Evolutionary conservation across 2,113 vertebrate species (phyloP), one percentile per base, ranked within the genome.

Genomic region (Otocyon megalotis): DNA sequence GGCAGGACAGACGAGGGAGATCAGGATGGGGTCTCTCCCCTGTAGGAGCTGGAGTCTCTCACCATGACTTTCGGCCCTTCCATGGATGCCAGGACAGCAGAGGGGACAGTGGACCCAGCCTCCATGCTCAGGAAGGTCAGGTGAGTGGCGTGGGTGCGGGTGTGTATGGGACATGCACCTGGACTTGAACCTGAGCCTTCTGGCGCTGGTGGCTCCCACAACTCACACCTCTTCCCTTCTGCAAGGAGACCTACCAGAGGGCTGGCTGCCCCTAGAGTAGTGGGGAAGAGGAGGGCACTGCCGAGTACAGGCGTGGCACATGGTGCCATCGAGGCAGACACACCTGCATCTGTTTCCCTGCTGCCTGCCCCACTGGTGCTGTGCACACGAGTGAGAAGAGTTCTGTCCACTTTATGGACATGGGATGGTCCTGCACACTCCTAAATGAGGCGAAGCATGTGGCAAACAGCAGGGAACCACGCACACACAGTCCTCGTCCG

Each of bases 301-400:
- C 30, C 32, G 56, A 28, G 20, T 30, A 0, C 26, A 0, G 0
- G 65, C 15, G 0, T 11, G 50, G 17, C 14, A 1, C 62, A 17
- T 20, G 0, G 53, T 2, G 54, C 37, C 32, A 62, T 1, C 0
- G 3, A 30, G 1, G 8, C n/a, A 5, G 20, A 37, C 69, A 54
- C 2, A 2, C 16, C 32, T 1, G 0, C 15, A 53, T 71, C 35
- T 8, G 35, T 16, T 58, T 58, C 14, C 30, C 30, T 14, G 7
- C 24, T 0, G 0, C 8, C 2, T 26, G 30, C 11, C 22, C 50
- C 3, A 8, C n/a, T 6, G 14, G 32, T 56, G 28, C 50, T 8
- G 30, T 35, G 32, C 65, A 71, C 28, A 10, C 3, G 1, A 4
- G 58, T 1, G 24, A 35, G 67, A 50, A 24, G 74, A 1, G 3